These are phyloP conservation scores for Pseudorhiza aurosa DNA, from an alignment of 30 jellyfish, hydroid and myxozoan genomes.

Conservation along the genomic window DNA sequence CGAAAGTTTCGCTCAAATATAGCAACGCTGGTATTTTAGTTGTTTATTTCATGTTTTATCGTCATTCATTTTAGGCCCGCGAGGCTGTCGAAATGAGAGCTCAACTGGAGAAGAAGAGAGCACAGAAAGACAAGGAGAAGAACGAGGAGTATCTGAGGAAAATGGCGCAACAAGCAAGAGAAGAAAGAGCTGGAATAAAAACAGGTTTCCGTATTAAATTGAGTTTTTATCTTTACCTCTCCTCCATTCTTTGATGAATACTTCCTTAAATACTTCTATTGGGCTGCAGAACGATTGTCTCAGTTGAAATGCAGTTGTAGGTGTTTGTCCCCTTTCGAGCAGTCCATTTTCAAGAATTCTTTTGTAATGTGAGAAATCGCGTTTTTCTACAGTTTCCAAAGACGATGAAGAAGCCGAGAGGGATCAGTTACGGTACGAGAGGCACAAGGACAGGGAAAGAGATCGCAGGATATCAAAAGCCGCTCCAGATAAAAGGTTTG, in stretches of 20 bases:
- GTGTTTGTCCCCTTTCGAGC: too few species aligned
- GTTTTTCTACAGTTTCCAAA: constrained; percentile 60
- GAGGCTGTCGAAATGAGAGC: constrained; percentile 99
- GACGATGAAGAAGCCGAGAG: constrained; percentile 90
- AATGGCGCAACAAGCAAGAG: constrained; percentile 98
- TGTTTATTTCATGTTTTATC: neutral
- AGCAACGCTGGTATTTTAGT: too few species aligned
- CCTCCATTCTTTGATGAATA: too few species aligned
- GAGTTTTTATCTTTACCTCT: too few species aligned
- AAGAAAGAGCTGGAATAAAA: constrained; percentile 95
- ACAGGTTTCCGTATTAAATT: too few species aligned
- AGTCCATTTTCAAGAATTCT: neutral
- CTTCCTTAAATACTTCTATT: too few species aligned
- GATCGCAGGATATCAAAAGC: constrained; percentile 93
- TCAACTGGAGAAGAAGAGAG: constrained; percentile 90
- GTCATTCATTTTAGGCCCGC: constrained; percentile 78
- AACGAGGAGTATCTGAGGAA: constrained; percentile 86
- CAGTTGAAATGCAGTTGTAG: too few species aligned
- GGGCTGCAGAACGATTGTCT: too few species aligned
- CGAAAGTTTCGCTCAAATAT: too few species aligned
- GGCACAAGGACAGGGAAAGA: constrained; percentile 98
- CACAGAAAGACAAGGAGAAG: constrained; percentile 97
- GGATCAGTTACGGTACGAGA: constrained; percentile 89
- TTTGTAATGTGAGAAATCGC: neutral
- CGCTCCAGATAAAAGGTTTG: constrained; percentile 98